A percentile compares a stretch with the other conserved stretches of the same genome.
phyloP scores from a whole-genome alignment of 2,888 invertebrate species.

The Hypercompe scribonia region DNA sequence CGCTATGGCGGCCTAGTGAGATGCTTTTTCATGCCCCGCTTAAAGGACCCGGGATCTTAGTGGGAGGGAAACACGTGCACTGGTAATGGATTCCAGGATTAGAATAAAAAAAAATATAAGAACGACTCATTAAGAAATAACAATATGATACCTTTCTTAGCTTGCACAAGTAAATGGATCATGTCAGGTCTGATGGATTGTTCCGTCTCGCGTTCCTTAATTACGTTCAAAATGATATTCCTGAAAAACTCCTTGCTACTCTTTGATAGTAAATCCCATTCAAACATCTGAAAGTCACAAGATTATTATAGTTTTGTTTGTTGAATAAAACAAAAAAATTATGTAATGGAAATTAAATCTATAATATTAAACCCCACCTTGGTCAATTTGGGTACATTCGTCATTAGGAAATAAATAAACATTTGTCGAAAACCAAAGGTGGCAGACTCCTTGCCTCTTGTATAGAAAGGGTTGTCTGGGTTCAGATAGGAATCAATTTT shows the following conservation, averaged over 20 bases:
- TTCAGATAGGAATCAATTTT: slow-evolving; percentile 81
- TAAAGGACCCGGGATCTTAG: too few species aligned
- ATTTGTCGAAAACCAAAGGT: background rate
- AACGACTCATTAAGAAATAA: background rate
- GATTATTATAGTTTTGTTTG: too few species aligned
- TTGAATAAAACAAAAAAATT: background rate
- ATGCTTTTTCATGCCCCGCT: too few species aligned
- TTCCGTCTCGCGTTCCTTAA: slow-evolving; percentile 68
- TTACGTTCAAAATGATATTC: slow-evolving; percentile 67
- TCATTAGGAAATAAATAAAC: background rate
- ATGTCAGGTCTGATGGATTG: slow-evolving; percentile 80
- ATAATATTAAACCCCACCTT: background rate
- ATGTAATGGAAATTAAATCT: background rate
- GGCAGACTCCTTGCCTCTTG: background rate
- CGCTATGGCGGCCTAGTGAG: too few species aligned
- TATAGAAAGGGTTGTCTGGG: slow-evolving; percentile 1
- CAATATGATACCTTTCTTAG: slow-evolving; percentile 70
- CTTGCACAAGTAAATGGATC: slow-evolving; percentile 85
- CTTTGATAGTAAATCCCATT: slow-evolving; percentile 32
- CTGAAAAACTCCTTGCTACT: slow-evolving; percentile 63
- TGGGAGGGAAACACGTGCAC: too few species aligned
- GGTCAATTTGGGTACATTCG: background rate
- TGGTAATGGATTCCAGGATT: too few species aligned
- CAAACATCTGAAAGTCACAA: background rate
- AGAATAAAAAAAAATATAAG: too few species aligned